Base-by-base conservation (phyloP, 2,888 invertebrate species). In the Crocallis elinguaria region DNA sequence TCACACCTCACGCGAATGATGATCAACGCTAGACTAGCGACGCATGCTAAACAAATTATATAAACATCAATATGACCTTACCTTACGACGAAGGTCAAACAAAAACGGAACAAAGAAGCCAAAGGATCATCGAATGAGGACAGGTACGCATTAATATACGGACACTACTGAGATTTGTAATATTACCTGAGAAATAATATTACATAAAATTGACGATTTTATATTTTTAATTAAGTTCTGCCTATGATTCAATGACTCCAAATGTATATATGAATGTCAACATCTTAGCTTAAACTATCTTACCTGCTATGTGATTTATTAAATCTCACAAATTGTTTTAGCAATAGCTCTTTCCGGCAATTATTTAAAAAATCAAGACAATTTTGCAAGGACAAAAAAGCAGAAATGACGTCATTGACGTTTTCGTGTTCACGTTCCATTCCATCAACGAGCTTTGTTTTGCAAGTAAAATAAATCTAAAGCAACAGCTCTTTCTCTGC, bases 21-120 rank as follows among this genome's bases (percentile, higher is more conserved):
- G 69, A 64, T 73, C 72, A 69, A 67, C 68, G 64, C 56, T 57
- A 48, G 35, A 60, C 46, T 38, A 48, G 29, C 62, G 32, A 32
- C 32, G 23, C 38, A 27, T 38, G 32, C 25, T 13, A 16, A 35
- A 23, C 27, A 74, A 81, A 84, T 84, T 84, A 86, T 82, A 80
- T 83, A 84, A 84, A 88, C 82, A 79, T 62, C 64, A 66, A 66
- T 71, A 67, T 85, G 88, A 89, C 88, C 88, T 89, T 89, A 75
- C 77, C 69, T 14, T 51, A 52, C 27, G 44, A 17, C 77, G 82
- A 88, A 89, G 88, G 88, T 88, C 87, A 84, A 48, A 63, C 32
- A 56, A 52, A 53, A 66, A 62, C 50, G 61, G 46, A 56, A 60
- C 66, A 67, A 66, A 58, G 60, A 57, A 58, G 44, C 41, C 52